These are phyloP conservation scores for Zaprionus africanus DNA, from an alignment of 1,140 invertebrate genomes.

Conservation along the genomic window DNA sequence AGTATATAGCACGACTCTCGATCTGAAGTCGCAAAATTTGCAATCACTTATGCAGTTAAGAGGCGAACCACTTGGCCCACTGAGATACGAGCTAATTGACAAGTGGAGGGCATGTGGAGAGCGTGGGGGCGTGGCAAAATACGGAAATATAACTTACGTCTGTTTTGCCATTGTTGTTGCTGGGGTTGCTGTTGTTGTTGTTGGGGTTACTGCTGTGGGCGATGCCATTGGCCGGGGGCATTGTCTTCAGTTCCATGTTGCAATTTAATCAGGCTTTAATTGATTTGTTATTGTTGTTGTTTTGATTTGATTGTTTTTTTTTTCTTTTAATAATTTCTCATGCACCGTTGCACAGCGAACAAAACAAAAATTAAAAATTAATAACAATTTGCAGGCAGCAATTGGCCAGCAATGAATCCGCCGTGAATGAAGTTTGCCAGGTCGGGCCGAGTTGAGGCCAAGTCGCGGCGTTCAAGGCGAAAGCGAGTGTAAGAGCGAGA, in stretches of 20 bases:
- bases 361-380: slow-evolving; percentile 13
- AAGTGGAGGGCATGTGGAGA: neutral
- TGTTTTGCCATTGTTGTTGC: slow-evolving; percentile 13
- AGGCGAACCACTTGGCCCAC: slow-evolving; percentile 1
- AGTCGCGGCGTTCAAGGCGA: neutral
- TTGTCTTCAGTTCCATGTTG: slow-evolving; percentile 52
- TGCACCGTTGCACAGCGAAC: slow-evolving; percentile 32
- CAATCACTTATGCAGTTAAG: slow-evolving; percentile 18
- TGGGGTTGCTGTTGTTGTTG: slow-evolving; percentile 11
- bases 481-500: neutral
- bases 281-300: slow-evolving; percentile 7
- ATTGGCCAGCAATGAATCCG: slow-evolving; percentile 1
- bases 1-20: neutral
- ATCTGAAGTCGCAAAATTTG: neutral
- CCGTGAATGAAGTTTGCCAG: neutral
- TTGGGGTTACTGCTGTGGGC: neutral
- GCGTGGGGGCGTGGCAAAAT: neutral
- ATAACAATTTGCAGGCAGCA: slow-evolving; percentile 12
- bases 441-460: neutral
- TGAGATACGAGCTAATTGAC: neutral
- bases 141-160: slow-evolving; percentile 42
- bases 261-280: slow-evolving; percentile 18
- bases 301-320: neutral
- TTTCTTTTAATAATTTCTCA: slow-evolving; percentile 7
- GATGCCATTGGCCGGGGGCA: slow-evolving; percentile 39